These are phyloP conservation scores for Orthosia incerta DNA, from an alignment of 2,888 invertebrate genomes.

Conservation along the genomic window DNA sequence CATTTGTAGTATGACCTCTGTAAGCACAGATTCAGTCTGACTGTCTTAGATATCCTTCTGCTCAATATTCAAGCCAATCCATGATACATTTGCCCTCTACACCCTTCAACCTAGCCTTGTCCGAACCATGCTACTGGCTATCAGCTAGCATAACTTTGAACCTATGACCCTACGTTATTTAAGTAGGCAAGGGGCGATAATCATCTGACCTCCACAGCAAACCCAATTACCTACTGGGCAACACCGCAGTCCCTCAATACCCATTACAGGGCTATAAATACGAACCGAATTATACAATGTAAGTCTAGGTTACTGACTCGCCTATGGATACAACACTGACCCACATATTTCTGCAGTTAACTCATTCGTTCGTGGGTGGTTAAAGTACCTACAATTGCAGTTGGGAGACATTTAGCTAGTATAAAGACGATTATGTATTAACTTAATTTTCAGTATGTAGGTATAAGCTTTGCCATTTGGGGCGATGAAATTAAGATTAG, in stretches of 20 bases:
- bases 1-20: no score
- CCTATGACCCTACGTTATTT: not conserved
- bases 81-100: no score
- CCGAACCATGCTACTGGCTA: no score
- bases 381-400: conserved; percentile 13
- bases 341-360: conserved; percentile 39
- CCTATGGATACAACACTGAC: conserved; percentile 55
- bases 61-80: no score
- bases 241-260: conserved; percentile 18
- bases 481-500: conserved; percentile 7
- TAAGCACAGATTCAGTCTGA: no score
- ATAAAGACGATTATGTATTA: conserved; percentile 46
- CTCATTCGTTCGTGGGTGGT: conserved; percentile 39
- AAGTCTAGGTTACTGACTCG: conserved; percentile 25
- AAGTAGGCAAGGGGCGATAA: not conserved
- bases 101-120: no score
- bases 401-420: conserved; percentile 29
- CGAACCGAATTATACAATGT: not conserved
- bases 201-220: conserved; percentile 29
- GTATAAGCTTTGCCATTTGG: not conserved
- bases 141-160: no score
- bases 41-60: no score
- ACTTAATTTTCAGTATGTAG: conserved; percentile 15
- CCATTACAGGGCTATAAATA: conserved; percentile 30
- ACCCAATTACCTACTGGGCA: conserved; percentile 12